Conservation (phyloP, 2,797 vertebrate species). For the Odontamblyopus lacepedii region DNA sequence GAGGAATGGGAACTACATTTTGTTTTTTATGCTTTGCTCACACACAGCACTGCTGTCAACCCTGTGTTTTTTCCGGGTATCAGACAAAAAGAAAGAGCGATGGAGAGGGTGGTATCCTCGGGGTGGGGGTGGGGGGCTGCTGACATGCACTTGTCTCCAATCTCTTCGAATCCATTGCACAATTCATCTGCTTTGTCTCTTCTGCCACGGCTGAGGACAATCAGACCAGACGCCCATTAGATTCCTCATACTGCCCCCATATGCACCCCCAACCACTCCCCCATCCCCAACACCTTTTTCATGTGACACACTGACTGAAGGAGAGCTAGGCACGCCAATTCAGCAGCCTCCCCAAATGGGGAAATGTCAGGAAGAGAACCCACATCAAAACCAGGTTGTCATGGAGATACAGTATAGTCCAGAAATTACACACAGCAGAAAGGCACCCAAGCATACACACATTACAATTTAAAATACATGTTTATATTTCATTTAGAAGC, state of each 20-base stretch:
- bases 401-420: constrained; percentile 89
- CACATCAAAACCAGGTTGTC: constrained; percentile 93
- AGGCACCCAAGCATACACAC: constrained; percentile 46
- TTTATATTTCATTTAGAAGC: neutral
- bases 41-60: constrained; percentile 80
- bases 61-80: constrained; percentile 76
- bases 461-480: constrained; percentile 25
- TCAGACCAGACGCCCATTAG: constrained; percentile 99
- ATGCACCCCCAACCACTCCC: constrained; percentile 30
- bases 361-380: constrained; percentile 98
- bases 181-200: constrained; percentile 99
- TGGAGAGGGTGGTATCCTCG: constrained; percentile 77
- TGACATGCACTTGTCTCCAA: constrained; percentile 97
- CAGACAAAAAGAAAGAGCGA: constrained; percentile 80
- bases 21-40: constrained; percentile 80
- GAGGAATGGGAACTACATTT: constrained; percentile 75
- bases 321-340: constrained; percentile 91
- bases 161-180: constrained; percentile 99
- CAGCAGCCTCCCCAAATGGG: constrained; percentile 97
- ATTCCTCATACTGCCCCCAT: constrained; percentile 88
- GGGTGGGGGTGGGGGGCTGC: constrained; percentile 76
- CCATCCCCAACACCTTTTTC: constrained; percentile 75
- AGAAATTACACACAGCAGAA: constrained; percentile 72
- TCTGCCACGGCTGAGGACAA: constrained; percentile 99
- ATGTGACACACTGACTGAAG: constrained; percentile 98